Evolutionary conservation across 1,140 invertebrate species (phyloP).

Genomic region (Papilio helenus): DNA sequence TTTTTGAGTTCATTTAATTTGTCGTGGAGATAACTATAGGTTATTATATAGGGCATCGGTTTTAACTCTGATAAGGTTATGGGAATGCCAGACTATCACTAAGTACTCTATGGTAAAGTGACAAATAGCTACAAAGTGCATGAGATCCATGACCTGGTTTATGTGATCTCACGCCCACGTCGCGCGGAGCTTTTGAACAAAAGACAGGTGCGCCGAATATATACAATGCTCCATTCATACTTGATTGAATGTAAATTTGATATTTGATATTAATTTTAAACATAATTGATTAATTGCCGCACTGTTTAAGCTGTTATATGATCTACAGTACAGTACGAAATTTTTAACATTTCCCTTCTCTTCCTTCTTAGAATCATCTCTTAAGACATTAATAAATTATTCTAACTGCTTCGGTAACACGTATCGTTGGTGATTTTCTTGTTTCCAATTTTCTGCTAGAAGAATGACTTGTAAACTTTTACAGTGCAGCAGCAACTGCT

Average conservation of each 20-base stretch:
- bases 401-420: too few relatives aligned
- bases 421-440: too few relatives aligned
- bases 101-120: background rate
- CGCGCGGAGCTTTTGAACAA: conserved; percentile 17
- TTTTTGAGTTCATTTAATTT: background rate
- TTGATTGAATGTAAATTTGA: background rate
- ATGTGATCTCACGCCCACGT: conserved; percentile 21
- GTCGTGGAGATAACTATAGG: background rate
- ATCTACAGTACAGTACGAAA: too few relatives aligned
- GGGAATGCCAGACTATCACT: background rate
- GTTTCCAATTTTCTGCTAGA: background rate
- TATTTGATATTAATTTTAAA: background rate
- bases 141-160: conserved; percentile 27
- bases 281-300: background rate
- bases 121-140: conserved; percentile 17
- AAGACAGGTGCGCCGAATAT: conserved; percentile 12
- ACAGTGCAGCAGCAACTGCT: conserved; percentile 62
- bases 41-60: background rate
- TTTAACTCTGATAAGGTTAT: background rate
- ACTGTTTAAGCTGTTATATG: too few relatives aligned
- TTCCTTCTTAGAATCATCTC: too few relatives aligned
- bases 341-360: too few relatives aligned
- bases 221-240: background rate
- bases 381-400: too few relatives aligned
- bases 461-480: conserved; percentile 21